These are phyloP conservation scores for Gymnocheta viridis DNA, from an alignment of 2,888 invertebrate species.

Conservation along the genomic window DNA sequence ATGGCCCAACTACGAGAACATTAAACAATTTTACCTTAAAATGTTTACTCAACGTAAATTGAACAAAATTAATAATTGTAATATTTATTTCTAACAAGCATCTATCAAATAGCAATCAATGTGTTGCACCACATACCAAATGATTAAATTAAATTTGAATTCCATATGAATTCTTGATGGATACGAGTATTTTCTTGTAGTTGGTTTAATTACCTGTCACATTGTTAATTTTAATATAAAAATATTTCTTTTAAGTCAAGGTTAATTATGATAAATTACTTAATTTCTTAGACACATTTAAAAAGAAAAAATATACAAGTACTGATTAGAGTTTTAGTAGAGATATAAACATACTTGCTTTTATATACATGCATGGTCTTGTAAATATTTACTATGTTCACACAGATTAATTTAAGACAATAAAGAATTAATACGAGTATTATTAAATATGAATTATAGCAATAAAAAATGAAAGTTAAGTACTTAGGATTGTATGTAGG, in stretches of 20 bases:
- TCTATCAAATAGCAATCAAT: neutral
- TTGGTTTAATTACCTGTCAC: conserved; percentile 10
- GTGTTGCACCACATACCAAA: neutral
- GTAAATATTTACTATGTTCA: neutral
- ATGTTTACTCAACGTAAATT: neutral
- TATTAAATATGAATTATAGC: conserved; percentile 20
- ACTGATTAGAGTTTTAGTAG: neutral
- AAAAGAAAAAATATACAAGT: conserved; percentile 2
- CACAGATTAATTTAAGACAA: conserved; percentile 4
- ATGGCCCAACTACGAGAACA: neutral
- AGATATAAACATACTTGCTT: neutral
- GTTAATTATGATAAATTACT: conserved; percentile 57
- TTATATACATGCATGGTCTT: neutral
- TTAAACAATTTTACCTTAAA: neutral
- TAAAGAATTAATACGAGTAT: neutral
- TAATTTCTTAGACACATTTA: conserved; percentile 9
- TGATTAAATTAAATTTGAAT: conserved; percentile 27
- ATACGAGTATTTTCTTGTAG: neutral
- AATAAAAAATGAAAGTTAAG: neutral
- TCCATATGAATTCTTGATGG: conserved; percentile 1
- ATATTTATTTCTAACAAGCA: neutral
- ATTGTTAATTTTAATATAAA: conserved; percentile 24
- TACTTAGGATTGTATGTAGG: neutral
- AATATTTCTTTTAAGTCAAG: conserved; percentile 33
- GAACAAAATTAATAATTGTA: neutral